Conservation (phyloP, 2,888 invertebrate species). For the Synanthedon myopaeformis region DNA sequence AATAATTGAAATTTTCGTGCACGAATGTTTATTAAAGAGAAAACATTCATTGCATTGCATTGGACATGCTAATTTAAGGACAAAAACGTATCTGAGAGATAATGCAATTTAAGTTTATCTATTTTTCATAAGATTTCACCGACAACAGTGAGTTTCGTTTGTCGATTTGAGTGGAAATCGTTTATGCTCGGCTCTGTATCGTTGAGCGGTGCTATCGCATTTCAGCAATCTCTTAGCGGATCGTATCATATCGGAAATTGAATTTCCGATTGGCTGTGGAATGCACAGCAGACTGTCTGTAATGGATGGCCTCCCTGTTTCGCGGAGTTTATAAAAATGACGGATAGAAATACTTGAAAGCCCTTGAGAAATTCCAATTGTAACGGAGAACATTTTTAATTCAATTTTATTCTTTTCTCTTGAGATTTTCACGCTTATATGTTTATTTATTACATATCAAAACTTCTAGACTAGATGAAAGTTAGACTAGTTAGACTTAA, state of each 20-base stretch:
- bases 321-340: constrained; percentile 33
- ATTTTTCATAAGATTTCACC: background rate
- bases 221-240: constrained; percentile 56
- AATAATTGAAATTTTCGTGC: no score
- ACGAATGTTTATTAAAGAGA: no score
- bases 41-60: no score
- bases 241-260: constrained; percentile 63
- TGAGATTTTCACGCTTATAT: background rate
- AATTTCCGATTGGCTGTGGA: constrained; percentile 57
- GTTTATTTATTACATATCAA: no score
- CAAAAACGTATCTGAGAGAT: no score
- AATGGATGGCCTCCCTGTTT: constrained; percentile 38
- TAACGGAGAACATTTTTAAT: constrained; percentile 25
- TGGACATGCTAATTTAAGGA: no score
- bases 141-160: constrained; percentile 2
- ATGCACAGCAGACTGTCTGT: constrained; percentile 32
- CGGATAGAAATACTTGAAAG: constrained; percentile 32
- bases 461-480: no score
- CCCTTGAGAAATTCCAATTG: constrained; percentile 13
- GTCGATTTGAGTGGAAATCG: constrained; percentile 10
- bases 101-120: no score
- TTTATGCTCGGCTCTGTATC: constrained; percentile 21
- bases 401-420: background rate
- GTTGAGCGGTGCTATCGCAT: constrained; percentile 27
- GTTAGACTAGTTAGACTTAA: no score